Evolutionary conservation across 2,797 vertebrate genomes (phyloP).

Genomic region (Enoplosus armatus): DNA sequence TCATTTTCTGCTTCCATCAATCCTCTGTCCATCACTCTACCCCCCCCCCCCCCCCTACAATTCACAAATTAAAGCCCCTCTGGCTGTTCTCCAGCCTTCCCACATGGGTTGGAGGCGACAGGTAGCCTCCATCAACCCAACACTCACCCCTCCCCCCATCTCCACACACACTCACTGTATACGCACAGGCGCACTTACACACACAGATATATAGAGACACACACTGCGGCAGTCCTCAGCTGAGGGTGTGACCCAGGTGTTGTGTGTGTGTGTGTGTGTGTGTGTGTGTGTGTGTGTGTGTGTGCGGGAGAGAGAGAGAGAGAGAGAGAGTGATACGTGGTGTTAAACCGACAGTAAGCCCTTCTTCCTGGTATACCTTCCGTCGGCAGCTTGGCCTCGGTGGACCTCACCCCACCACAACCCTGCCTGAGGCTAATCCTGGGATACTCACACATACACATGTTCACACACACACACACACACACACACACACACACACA

Average conservation of each 20-base stretch:
- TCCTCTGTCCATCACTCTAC: neutral
- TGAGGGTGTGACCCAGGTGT: constrained; percentile 23
- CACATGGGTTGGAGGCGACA: constrained; percentile 72
- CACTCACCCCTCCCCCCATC: constrained; percentile 47
- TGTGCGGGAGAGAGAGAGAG: too few relatives aligned
- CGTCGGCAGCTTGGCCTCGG: constrained; percentile 50
- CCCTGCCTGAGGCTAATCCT: constrained; percentile 56
- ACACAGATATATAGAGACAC: too few relatives aligned
- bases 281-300: constrained; percentile 4
- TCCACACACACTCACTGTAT: constrained; percentile 20
- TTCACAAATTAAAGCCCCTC: constrained; percentile 75
- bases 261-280: neutral
- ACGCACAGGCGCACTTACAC: constrained; percentile 1
- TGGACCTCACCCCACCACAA: constrained; percentile 56
- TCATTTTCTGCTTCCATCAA: neutral
- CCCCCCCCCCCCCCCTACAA: constrained; percentile 7
- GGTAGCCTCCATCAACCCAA: constrained; percentile 71
- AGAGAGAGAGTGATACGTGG: constrained; percentile 19
- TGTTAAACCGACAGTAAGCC: constrained; percentile 72
- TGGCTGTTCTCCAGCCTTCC: constrained; percentile 71
- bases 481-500: neutral
- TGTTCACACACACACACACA: neutral
- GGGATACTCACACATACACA: neutral
- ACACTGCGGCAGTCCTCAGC: constrained; percentile 13
- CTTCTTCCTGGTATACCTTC: constrained; percentile 53